Evolutionary conservation across 2,113 vertebrate genomes (phyloP).

Genomic region (Dromaius novaehollandiae): DNA sequence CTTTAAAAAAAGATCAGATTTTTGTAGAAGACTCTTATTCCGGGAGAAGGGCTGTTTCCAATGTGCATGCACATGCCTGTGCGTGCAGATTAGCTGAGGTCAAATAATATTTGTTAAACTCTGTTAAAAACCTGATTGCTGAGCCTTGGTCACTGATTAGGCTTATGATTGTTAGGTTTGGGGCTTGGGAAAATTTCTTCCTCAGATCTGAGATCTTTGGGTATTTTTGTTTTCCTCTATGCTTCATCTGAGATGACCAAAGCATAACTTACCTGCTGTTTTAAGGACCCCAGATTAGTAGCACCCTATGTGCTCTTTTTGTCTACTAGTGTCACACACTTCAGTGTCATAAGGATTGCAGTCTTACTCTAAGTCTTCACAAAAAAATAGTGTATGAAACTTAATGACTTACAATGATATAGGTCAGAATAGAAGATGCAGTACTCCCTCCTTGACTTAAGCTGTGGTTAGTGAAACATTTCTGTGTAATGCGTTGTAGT

Average conservation of each 20-base stretch:
- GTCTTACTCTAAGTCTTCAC: background rate
- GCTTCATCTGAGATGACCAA: background rate
- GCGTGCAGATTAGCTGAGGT: background rate
- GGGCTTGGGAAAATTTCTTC: background rate
- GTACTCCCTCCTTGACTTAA: background rate
- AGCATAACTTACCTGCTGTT: background rate
- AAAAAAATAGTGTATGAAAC: background rate
- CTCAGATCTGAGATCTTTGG: background rate
- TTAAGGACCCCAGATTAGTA: background rate
- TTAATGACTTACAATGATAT: background rate
- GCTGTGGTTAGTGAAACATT: background rate
- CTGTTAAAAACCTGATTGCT: background rate
- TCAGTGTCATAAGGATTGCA: background rate
- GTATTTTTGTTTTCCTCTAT: background rate
- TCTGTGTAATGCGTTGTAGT: background rate
- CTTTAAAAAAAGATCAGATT: background rate
- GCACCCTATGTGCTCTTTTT: accelerated
- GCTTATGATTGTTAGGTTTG: background rate
- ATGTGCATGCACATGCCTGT: background rate
- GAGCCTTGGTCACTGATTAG: background rate
- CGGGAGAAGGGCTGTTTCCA: background rate
- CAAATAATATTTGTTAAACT: background rate
- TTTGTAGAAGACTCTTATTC: background rate
- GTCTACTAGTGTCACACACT: background rate
- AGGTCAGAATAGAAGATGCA: background rate